phyloP scores from a whole-genome alignment of 2,113 vertebrate species.

The Phrynosoma platyrhinos region DNA sequence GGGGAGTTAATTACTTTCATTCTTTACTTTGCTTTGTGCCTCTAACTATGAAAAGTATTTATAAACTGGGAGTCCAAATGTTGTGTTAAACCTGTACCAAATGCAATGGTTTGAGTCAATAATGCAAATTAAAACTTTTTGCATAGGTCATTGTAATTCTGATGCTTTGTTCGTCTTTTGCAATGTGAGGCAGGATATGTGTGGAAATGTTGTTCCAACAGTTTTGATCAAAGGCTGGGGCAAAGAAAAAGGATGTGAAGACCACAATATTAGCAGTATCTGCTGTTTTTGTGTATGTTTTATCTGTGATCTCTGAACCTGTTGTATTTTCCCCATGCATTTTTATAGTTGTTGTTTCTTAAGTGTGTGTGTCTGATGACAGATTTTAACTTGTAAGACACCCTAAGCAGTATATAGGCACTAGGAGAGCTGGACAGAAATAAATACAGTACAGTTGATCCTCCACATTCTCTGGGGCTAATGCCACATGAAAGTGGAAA shows the following conservation, averaged over 20 bases:
- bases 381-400: not conserved
- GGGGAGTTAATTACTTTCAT: not conserved
- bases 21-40: not conserved
- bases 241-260: not conserved
- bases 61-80: not conserved
- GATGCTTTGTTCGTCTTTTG: not conserved
- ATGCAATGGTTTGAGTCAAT: not conserved
- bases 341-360: not conserved
- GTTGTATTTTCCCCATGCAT: not conserved
- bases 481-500: too few relatives aligned
- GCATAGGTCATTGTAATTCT: not conserved
- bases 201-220: not conserved
- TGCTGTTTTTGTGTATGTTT: not conserved
- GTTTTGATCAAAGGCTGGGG: not conserved
- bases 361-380: not conserved
- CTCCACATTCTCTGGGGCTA: too few relatives aligned
- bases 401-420: not conserved
- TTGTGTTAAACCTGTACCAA: not conserved
- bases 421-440: not conserved
- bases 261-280: not conserved
- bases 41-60: conserved; percentile 2
- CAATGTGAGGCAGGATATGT: not conserved
- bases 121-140: too few relatives aligned
- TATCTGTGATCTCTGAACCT: not conserved
- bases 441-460: not conserved